Evolutionary conservation across 2,113 vertebrate genomes (phyloP), one percentile per base, ranked within the genome.

Genomic region (Corydoras maculifer): DNA sequence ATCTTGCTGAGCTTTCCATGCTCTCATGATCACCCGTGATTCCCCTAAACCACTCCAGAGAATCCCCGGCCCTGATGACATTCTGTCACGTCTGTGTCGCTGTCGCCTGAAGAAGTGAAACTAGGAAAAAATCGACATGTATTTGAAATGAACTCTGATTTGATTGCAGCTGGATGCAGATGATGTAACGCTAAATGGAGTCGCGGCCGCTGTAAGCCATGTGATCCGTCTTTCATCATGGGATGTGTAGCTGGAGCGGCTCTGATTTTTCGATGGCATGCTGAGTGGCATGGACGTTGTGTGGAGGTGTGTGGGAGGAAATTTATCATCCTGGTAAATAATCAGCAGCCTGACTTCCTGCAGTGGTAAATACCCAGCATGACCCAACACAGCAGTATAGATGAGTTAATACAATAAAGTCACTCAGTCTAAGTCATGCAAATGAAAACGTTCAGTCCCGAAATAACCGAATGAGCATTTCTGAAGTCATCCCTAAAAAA

Each of bases 221-320:
- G 29, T 65, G n/a, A 61, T 10, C 8, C n/a, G 15, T 12, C 35
- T 72, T 13, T 61, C 76, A 77, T 77, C 76, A 77, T 62, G 62
- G 61, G 43, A 62, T 48, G 2, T 8, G 12, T 54, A 14, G 12
- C 8, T 64, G 30, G 60, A n/a, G 13, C 12, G 11, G 11, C 8
- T 18, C 10, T 69, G 57, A 7, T 49, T 60, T 5, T 29, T 9
- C 58, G 4, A 8, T 43, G 35, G n/a, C 43, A 11, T 55, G 30
- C 3, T 51, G 8, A 10, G 30, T 32, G 55, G 60, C 32, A 61
- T 35, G 57, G 49, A 58, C 3, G 49, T 9, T 15, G 64, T 49
- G 48, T 12, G 8, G 9, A 63, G 31, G 12, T 55, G 25, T 68
- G 60, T 15, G 60, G 51, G 32, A 55, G 72, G 31, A 66, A 74